phyloP scores from a whole-genome alignment of 64 coral and sea anemone species.

The Trachythela sp. region DNA sequence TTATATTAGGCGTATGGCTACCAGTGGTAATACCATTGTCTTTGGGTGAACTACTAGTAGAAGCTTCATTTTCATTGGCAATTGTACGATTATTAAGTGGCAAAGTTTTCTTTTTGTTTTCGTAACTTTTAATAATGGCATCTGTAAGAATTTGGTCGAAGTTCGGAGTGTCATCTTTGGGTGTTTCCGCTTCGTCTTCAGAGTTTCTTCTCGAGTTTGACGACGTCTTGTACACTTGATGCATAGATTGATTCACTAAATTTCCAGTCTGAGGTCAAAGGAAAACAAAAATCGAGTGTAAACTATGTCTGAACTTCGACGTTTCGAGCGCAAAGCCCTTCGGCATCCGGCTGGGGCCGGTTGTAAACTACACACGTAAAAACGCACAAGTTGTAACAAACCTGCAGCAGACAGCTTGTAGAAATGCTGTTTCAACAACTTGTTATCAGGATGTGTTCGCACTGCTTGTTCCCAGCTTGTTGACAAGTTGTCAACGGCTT shows the following conservation, averaged over 20 bases:
- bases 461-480: too few relatives aligned
- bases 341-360: too few relatives aligned
- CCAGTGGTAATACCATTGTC: not conserved
- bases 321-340: too few relatives aligned
- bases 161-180: too few relatives aligned
- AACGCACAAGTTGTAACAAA: too few relatives aligned
- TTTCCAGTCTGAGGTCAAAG: slow-evolving; percentile 54
- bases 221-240: slow-evolving; percentile 60
- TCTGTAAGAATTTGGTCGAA: too few relatives aligned
- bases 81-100: not conserved
- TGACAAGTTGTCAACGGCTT: too few relatives aligned
- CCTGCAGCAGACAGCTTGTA: too few relatives aligned
- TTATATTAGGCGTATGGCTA: not conserved
- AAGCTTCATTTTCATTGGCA: not conserved
- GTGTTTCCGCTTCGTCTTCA: slow-evolving; percentile 8
- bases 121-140: not conserved
- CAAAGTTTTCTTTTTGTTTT: not conserved
- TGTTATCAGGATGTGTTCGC: too few relatives aligned
- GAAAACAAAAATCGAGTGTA: not conserved
- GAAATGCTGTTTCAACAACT: too few relatives aligned
- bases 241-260: slow-evolving; percentile 85
- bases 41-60: too few relatives aligned
- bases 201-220: slow-evolving; percentile 53
- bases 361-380: too few relatives aligned
- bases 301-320: not conserved